A percentile compares a stretch with the other conserved stretches of the same genome.
phyloP scores from a whole-genome alignment of 2,888 invertebrate species.

The Metopia argyrocephala region DNA sequence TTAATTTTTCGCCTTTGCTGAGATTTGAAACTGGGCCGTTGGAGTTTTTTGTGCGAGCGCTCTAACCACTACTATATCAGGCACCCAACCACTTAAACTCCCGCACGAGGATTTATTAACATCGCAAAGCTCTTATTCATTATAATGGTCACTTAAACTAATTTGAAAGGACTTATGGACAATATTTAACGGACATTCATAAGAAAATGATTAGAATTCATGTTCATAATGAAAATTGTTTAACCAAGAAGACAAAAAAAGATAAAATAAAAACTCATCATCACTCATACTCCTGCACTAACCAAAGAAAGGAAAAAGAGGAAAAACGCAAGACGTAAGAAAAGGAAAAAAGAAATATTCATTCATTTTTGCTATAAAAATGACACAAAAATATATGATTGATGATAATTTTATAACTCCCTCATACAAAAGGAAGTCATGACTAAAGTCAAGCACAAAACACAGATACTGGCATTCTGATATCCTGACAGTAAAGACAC shows the following conservation, averaged over 20 bases:
- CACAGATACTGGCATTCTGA: not conserved
- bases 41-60: too few species aligned
- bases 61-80: too few species aligned
- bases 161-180: constrained; percentile 54
- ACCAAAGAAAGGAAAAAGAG: constrained; percentile 15
- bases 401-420: constrained; percentile 55
- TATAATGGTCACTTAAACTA: constrained; percentile 62
- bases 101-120: too few species aligned
- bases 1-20: too few species aligned
- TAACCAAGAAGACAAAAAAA: constrained; percentile 5
- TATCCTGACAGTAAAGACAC: constrained; percentile 42
- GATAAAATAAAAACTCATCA: constrained; percentile 30
- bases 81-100: too few species aligned
- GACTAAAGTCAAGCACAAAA: constrained; percentile 34
- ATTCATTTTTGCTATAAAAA: constrained; percentile 13
- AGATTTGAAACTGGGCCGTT: too few species aligned
- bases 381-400: constrained; percentile 57
- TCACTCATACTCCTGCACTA: not conserved
- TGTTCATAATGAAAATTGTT: constrained; percentile 56
- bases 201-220: constrained; percentile 57
- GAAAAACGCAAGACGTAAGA: too few species aligned
- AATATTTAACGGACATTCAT: constrained; percentile 56
- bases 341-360: constrained; percentile 34
- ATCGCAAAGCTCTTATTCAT: constrained; percentile 30
- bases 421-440: constrained; percentile 41